Percentiles rank a stretch among this genome's conserved stretches.
Evolutionary conservation across 2,888 invertebrate genomes (phyloP).

Genomic region (Macrophya annulata): DNA sequence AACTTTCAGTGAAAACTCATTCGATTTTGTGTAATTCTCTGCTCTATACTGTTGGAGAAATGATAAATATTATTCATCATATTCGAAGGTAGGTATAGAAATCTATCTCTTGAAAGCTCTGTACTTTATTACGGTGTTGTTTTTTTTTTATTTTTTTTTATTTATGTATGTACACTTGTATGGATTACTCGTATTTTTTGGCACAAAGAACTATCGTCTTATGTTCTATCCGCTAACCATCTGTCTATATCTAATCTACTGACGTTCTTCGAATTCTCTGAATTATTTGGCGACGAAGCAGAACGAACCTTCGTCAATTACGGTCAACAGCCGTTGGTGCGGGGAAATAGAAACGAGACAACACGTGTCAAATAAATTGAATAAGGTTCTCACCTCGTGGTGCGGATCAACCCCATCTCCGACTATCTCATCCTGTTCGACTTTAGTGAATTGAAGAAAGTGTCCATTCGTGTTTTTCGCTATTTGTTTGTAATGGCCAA

Average conservation of each 20-base stretch:
- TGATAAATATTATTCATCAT: not conserved
- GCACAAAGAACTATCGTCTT: not conserved
- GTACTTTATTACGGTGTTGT: not conserved
- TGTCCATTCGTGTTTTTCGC: constrained; percentile 21
- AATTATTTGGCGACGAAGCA: constrained; percentile 5
- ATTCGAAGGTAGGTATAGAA: not conserved
- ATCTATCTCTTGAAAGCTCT: not conserved
- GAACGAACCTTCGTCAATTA: constrained; percentile 16
- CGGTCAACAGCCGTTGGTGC: not conserved
- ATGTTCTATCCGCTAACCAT: not conserved
- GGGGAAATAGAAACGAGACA: not conserved
- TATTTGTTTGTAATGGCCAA: constrained; percentile 13
- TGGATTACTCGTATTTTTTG: not conserved
- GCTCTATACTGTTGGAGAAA: not conserved
- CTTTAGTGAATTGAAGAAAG: constrained; percentile 47
- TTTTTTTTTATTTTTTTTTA: no score
- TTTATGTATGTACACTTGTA: not conserved
- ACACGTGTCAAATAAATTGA: constrained; percentile 21
- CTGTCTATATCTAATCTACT: constrained; percentile 1
- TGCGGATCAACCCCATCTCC: not conserved
- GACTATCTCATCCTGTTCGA: constrained; percentile 32
- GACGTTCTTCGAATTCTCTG: not conserved
- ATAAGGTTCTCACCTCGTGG: constrained; percentile 28
- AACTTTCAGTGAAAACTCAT: not conserved
- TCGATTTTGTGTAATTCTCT: constrained; percentile 18